A percentile compares a stretch with the other conserved stretches of the same genome.
phyloP scores from a whole-genome alignment of 2,888 invertebrate genomes.

The Quadroppia sp. region DNA sequence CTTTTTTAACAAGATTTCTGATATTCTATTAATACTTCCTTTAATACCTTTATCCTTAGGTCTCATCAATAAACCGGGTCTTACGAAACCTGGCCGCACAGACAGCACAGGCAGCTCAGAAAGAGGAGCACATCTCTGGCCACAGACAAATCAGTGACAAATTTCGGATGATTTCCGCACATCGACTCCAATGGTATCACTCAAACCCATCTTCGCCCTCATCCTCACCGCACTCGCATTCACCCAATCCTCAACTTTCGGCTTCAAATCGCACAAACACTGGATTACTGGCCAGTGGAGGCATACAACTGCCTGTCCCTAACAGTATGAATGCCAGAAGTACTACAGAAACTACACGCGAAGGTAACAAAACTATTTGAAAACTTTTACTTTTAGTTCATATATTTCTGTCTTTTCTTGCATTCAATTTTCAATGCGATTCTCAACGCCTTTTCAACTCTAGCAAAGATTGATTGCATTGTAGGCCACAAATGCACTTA shows the following conservation, averaged over 20 bases:
- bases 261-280: background rate
- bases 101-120: constrained; percentile 68
- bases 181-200: constrained; percentile 28
- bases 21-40: constrained; percentile 34
- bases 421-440: background rate
- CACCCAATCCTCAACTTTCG: constrained; percentile 18
- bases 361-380: too few species aligned
- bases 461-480: constrained; percentile 10
- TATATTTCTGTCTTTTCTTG: background rate
- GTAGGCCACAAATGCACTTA: constrained; percentile 2
- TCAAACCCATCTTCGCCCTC: constrained; percentile 21
- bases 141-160: background rate
- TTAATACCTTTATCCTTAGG: constrained; percentile 61
- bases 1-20: constrained; percentile 34
- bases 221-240: constrained; percentile 3
- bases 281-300: background rate
- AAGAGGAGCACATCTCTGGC: background rate
- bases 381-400: background rate
- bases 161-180: constrained; percentile 27
- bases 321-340: background rate
- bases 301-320: background rate
- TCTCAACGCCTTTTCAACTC: background rate
- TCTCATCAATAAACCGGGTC: constrained; percentile 96
- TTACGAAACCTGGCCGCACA: constrained; percentile 91
- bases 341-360: background rate